A percentile compares a stretch with the other conserved stretches of the same genome.
phyloP scores from a whole-genome alignment of 2,797 vertebrate genomes.

The Phrynocephalus guinanensis region DNA sequence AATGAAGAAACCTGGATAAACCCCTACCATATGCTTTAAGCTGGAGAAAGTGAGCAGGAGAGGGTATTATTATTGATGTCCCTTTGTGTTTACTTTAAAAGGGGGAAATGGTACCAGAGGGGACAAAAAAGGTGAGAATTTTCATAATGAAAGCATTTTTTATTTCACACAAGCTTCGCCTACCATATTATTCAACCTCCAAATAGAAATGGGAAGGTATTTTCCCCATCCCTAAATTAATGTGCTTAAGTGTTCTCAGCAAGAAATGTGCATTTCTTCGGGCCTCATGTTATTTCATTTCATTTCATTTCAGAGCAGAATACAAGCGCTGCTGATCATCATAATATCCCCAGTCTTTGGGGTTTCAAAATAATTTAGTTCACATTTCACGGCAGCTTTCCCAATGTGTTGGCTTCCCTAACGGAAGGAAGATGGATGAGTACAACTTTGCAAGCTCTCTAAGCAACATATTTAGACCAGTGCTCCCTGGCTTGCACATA shows the following conservation, averaged over 20 bases:
- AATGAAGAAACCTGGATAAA: background rate
- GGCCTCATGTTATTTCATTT: background rate
- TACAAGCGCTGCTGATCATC: background rate
- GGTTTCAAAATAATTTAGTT: slow-evolving; percentile 56
- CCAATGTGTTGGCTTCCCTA: slow-evolving; percentile 66
- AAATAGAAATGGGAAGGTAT: background rate
- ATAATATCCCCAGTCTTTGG: slow-evolving; percentile 56
- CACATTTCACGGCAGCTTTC: slow-evolving; percentile 67
- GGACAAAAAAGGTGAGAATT: background rate
- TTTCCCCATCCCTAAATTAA: background rate
- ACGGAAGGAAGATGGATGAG: slow-evolving; percentile 69
- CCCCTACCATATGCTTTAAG: background rate
- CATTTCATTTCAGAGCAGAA: background rate
- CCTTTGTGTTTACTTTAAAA: background rate
- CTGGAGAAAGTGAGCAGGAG: background rate
- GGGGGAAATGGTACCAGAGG: background rate
- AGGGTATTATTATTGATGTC: background rate
- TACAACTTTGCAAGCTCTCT: slow-evolving; percentile 63
- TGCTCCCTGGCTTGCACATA: slow-evolving; percentile 54
- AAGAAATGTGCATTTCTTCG: slow-evolving; percentile 4
- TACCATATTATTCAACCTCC: background rate
- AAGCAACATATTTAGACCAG: slow-evolving; percentile 70
- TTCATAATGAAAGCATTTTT: slow-evolving; percentile 1
- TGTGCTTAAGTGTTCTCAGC: background rate
- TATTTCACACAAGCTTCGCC: background rate